Percentiles rank a stretch among this genome's conserved stretches.
Evolutionary conservation across 2,888 invertebrate genomes (phyloP).

Genomic region (Cheilosia variabilis): DNA sequence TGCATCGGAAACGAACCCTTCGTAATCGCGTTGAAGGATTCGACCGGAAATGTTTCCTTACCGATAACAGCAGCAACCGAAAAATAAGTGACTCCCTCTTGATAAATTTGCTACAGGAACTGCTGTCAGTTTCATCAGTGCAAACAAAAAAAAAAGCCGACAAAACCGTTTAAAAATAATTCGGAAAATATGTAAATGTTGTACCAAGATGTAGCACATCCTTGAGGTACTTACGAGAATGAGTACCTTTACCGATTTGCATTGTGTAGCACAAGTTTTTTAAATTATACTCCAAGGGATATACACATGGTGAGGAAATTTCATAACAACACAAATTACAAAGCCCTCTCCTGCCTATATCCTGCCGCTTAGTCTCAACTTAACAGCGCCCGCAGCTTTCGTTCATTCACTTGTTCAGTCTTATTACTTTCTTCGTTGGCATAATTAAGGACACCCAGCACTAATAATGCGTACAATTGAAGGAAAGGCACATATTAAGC

Average conservation of each 20-base stretch:
- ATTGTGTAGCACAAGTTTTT: conserved; percentile 51
- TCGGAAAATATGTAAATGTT: conserved; percentile 61
- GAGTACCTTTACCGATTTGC: conserved; percentile 39
- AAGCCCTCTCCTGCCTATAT: conserved; percentile 41
- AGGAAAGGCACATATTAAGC: conserved; percentile 18
- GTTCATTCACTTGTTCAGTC: conserved; percentile 38
- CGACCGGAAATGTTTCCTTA: conserved; percentile 63
- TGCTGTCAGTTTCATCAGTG: conserved; percentile 34
- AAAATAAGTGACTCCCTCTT: conserved; percentile 7
- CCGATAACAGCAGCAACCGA: conserved; percentile 33
- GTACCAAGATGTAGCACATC: conserved; percentile 42
- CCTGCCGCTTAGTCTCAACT: conserved; percentile 13
- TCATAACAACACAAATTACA: conserved; percentile 63
- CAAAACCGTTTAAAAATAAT: conserved; percentile 44
- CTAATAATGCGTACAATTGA: conserved; percentile 62
- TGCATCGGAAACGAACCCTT: conserved; percentile 8
- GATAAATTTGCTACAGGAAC: conserved; percentile 38
- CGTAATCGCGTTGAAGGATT: conserved; percentile 28
- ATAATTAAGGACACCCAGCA: conserved; percentile 61
- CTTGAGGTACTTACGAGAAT: conserved; percentile 32
- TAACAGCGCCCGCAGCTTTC: conserved; percentile 29
- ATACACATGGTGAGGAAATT: conserved; percentile 42
- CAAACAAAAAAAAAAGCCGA: neutral
- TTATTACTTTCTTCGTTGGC: conserved; percentile 47
- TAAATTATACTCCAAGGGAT: conserved; percentile 57